Evolutionary conservation across 2,113 vertebrate species (phyloP).

Genomic region (Osmerus mordax): DNA sequence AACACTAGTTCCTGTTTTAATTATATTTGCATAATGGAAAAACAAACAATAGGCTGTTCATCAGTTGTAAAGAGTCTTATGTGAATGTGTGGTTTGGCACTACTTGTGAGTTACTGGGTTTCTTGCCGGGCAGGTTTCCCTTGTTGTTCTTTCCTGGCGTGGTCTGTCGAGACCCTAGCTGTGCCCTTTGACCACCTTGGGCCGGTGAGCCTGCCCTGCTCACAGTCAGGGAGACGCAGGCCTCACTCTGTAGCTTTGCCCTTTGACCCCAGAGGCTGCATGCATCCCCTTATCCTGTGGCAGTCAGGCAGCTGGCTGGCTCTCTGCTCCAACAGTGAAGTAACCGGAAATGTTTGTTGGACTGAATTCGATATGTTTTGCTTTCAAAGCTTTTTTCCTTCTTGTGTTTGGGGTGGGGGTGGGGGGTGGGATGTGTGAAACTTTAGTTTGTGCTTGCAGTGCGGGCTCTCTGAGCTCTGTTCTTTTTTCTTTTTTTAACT

Average conservation of each 20-base stretch:
- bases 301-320: background rate
- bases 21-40: too few species aligned
- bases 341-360: slow-evolving; percentile 1
- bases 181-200: background rate
- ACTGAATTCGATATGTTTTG: background rate
- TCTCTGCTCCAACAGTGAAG: background rate
- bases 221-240: background rate
- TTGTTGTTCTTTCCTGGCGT: background rate
- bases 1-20: too few species aligned
- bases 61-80: too few species aligned
- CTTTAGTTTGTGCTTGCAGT: too few species aligned
- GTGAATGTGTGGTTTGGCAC: too few species aligned
- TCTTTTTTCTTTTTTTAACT: too few species aligned
- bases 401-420: too few species aligned
- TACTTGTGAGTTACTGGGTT: background rate
- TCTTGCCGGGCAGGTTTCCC: background rate
- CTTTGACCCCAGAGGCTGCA: background rate
- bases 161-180: background rate
- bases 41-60: too few species aligned
- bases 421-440: too few species aligned
- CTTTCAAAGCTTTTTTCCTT: too few species aligned
- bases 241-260: background rate
- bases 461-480: too few species aligned
- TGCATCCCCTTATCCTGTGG: background rate
- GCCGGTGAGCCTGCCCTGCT: background rate